These are phyloP conservation scores for Calcarius lapponicus DNA, from an alignment of 2,797 vertebrate species.

Conservation along the genomic window DNA sequence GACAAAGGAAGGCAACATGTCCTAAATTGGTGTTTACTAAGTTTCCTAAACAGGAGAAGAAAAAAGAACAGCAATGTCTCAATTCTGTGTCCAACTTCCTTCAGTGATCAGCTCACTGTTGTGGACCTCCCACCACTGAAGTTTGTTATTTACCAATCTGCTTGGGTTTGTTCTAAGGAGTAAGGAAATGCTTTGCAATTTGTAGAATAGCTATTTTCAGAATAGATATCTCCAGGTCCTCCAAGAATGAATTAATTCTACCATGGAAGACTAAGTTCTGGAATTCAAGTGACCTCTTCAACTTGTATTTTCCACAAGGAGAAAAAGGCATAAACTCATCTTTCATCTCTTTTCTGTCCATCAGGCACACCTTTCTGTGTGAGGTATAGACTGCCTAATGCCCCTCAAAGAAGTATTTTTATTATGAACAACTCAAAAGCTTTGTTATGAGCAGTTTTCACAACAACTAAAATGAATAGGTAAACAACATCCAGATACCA, in stretches of 20 bases:
- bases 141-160: background rate
- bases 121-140: background rate
- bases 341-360: background rate
- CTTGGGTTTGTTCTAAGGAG: background rate
- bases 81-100: background rate
- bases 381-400: background rate
- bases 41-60: background rate
- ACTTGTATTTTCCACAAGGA: background rate
- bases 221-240: background rate
- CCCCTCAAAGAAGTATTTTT: background rate
- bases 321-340: background rate
- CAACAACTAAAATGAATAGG: background rate
- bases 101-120: background rate
- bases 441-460: background rate
- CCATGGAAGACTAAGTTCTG: background rate
- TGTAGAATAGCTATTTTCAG: background rate
- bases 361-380: background rate
- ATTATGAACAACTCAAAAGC: background rate
- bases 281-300: background rate
- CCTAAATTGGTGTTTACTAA: background rate
- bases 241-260: background rate
- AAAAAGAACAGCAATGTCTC: background rate
- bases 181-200: background rate
- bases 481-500: background rate
- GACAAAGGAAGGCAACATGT: fast-evolving